Conservation (phyloP, 1,140 invertebrate genomes). For the Calephelis nemesis region DNA sequence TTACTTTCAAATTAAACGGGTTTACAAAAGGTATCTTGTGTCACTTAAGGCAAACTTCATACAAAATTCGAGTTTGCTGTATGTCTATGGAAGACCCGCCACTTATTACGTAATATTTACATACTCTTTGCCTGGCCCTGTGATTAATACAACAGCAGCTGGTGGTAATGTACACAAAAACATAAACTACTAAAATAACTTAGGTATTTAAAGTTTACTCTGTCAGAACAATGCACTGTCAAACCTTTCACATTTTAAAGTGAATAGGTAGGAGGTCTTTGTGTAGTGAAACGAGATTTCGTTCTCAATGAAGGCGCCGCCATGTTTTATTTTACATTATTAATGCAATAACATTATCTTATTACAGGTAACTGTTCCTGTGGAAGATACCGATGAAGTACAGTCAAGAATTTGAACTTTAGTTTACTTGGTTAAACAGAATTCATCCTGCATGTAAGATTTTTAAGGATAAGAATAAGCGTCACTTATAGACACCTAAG, state of each 20-base stretch:
- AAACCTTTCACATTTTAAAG: constrained; percentile 64
- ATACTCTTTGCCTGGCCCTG: too few species aligned
- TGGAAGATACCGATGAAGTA: background rate
- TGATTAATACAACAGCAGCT: too few species aligned
- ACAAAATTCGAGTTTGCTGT: too few species aligned
- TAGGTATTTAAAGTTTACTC: background rate
- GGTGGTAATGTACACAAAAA: background rate
- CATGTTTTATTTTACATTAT: constrained; percentile 18
- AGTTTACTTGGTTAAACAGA: too few species aligned
- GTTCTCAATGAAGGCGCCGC: constrained; percentile 50
- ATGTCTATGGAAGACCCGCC: too few species aligned
- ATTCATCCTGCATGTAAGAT: too few species aligned
- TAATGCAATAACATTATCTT: constrained; percentile 12
- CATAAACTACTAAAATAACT: background rate
- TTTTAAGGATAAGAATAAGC: too few species aligned
- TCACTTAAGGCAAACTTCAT: too few species aligned
- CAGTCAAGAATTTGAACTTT: background rate
- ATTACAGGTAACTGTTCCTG: background rate
- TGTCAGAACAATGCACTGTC: constrained; percentile 38
- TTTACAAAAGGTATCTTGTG: too few species aligned
- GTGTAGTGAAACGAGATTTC: constrained; percentile 59
- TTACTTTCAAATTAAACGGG: too few species aligned
- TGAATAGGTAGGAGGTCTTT: constrained; percentile 60
- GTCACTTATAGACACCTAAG: too few species aligned
- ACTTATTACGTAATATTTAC: too few species aligned